Percentiles rank a stretch among this genome's conserved stretches.
These are phyloP conservation scores for Tenthredo notha DNA, from an alignment of 2,888 invertebrate species.

Conservation along the genomic window DNA sequence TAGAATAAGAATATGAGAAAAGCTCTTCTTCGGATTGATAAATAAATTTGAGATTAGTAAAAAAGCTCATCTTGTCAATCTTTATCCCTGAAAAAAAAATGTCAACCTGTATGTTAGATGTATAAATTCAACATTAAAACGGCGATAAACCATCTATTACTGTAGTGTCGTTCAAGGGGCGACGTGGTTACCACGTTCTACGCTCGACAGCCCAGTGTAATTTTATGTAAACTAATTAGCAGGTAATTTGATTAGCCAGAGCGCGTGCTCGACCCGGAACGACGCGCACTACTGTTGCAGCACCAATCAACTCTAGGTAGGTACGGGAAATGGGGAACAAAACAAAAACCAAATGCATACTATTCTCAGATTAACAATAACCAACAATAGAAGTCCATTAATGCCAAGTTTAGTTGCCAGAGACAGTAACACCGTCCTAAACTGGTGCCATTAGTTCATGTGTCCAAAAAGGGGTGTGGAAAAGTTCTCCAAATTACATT, in stretches of 20 bases:
- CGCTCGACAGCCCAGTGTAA: slow-evolving; percentile 58
- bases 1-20: background rate
- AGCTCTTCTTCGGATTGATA: background rate
- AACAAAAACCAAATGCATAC: background rate
- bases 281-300: slow-evolving; percentile 55
- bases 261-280: slow-evolving; percentile 64
- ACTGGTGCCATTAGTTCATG: background rate
- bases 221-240: slow-evolving; percentile 72
- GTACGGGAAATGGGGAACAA: slow-evolving; percentile 1
- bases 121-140: background rate
- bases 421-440: background rate
- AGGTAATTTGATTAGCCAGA: slow-evolving; percentile 67
- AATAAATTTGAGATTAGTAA: no score
- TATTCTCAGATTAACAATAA: background rate
- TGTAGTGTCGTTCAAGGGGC: slow-evolving; percentile 25
- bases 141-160: slow-evolving; percentile 23
- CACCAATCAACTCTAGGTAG: slow-evolving; percentile 61
- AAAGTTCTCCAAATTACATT: background rate
- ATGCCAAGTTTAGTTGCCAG: background rate
- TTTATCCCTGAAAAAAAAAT: no score
- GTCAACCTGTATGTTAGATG: background rate
- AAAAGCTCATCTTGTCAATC: no score
- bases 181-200: slow-evolving; percentile 30
- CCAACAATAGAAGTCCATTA: background rate
- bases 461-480: background rate